Evolutionary conservation across 2,113 vertebrate species (phyloP).

Genomic region (Gobiocypris rarus): DNA sequence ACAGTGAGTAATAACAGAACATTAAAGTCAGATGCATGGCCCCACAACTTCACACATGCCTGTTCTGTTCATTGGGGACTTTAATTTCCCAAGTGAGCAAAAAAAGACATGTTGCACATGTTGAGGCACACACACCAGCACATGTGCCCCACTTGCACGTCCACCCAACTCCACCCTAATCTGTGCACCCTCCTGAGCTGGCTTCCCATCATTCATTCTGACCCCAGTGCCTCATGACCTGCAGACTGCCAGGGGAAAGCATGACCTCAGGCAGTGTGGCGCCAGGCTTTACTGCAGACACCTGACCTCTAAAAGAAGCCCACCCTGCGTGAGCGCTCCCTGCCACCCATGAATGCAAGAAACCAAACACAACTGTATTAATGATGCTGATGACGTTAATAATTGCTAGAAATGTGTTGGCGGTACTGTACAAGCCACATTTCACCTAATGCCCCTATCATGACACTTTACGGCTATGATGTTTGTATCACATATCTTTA

Average conservation of each 20-base stretch:
- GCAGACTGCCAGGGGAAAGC: constrained; percentile 49
- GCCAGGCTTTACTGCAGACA: constrained; percentile 62
- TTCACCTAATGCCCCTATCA: neutral
- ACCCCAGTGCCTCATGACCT: constrained; percentile 62
- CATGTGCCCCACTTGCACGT: neutral
- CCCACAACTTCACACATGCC: neutral
- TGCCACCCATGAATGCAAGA: constrained; percentile 32
- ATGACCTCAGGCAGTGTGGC: constrained; percentile 61
- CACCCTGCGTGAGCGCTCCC: constrained; percentile 35
- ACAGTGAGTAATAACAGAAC: too few relatives aligned
- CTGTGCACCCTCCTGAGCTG: constrained; percentile 23
- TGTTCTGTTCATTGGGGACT: neutral
- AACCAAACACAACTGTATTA: neutral
- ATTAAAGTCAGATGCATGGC: neutral
- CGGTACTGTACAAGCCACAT: neutral
- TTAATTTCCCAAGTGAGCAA: neutral
- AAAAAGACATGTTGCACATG: constrained; percentile 23
- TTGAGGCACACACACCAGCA: neutral
- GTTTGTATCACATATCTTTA: neutral
- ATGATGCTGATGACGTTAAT: neutral
- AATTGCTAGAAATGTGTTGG: neutral
- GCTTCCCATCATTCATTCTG: constrained; percentile 48
- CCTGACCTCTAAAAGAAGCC: constrained; percentile 58
- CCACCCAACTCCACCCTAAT: constrained; percentile 20
- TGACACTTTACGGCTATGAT: neutral